A percentile compares a stretch with the other conserved stretches of the same genome.
Evolutionary conservation across 2,797 vertebrate genomes (phyloP).

Genomic region (Tokudaia tokunoshimensis): DNA sequence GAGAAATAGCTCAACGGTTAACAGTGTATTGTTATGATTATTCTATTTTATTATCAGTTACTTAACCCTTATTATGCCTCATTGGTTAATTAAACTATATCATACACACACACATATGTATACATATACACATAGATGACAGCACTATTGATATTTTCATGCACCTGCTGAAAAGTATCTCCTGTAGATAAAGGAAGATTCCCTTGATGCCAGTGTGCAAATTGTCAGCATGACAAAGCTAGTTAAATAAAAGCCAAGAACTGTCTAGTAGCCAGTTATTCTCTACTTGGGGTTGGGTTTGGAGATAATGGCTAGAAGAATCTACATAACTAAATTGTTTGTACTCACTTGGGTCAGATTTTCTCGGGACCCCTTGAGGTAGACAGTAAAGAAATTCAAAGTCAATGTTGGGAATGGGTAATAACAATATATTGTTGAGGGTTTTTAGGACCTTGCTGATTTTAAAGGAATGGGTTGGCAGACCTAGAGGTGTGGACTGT

Average conservation of each 20-base stretch:
- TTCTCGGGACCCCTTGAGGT: neutral
- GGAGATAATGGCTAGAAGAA: slow-evolving; percentile 61
- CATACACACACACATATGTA: too few species aligned
- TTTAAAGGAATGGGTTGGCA: slow-evolving; percentile 49
- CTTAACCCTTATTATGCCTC: neutral
- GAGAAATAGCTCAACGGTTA: neutral
- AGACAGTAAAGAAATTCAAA: slow-evolving; percentile 58
- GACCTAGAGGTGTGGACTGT: slow-evolving; percentile 1
- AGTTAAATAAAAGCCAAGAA: slow-evolving; percentile 32
- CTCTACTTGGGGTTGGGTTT: neutral
- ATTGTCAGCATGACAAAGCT: slow-evolving; percentile 45
- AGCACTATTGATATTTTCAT: neutral
- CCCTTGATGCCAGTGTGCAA: slow-evolving; percentile 17
- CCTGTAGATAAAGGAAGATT: neutral
- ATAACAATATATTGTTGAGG: slow-evolving; percentile 31
- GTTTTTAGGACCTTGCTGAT: slow-evolving; percentile 35
- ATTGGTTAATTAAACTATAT: slow-evolving; percentile 8
- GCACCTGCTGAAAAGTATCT: neutral
- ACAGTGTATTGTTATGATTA: neutral
- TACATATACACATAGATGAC: neutral
- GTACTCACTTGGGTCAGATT: slow-evolving; percentile 51
- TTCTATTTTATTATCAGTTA: slow-evolving; percentile 1
- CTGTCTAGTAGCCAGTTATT: slow-evolving; percentile 37
- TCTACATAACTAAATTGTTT: slow-evolving; percentile 40
- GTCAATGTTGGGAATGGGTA: slow-evolving; percentile 24